phyloP scores from a whole-genome alignment of 2,113 vertebrate species.

The Gobiocypris rarus region DNA sequence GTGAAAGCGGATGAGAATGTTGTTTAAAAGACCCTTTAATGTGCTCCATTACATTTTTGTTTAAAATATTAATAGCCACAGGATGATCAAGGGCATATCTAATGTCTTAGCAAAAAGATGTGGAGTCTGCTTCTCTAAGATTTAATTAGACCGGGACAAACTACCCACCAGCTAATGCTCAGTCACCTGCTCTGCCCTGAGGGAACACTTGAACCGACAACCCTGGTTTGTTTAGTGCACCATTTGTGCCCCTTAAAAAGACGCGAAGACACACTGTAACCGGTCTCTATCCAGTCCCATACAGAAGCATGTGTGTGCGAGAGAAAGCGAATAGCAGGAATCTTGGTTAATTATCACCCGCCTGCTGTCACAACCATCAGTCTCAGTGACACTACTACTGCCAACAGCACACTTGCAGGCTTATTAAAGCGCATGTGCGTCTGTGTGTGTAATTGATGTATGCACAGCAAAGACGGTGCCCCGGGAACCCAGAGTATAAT shows the following conservation, averaged over 20 bases:
- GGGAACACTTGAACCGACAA: conserved; percentile 72
- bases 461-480: conserved; percentile 7
- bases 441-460: conserved; percentile 20
- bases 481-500: background rate
- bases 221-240: conserved; percentile 49
- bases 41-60: background rate
- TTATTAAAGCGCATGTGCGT: conserved; percentile 34
- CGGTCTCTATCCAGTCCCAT: background rate
- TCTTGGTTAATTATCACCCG: conserved; percentile 42
- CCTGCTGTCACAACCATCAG: conserved; percentile 31
- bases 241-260: conserved; percentile 17
- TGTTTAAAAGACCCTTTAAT: background rate
- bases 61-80: background rate
- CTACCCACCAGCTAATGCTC: conserved; percentile 52
- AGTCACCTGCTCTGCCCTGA: conserved; percentile 48
- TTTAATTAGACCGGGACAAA: conserved; percentile 59
- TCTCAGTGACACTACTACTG: conserved; percentile 19
- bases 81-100: background rate
- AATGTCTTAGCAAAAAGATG: background rate
- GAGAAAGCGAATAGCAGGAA: background rate
- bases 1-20: background rate
- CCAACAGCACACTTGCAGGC: conserved; percentile 6
- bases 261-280: background rate
- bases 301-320: background rate
- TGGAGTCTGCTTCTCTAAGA: conserved; percentile 60